Evolutionary conservation across 2,797 vertebrate species (phyloP), one percentile per base, ranked within the genome.

Genomic region (Acipenser oxyrinchus): DNA sequence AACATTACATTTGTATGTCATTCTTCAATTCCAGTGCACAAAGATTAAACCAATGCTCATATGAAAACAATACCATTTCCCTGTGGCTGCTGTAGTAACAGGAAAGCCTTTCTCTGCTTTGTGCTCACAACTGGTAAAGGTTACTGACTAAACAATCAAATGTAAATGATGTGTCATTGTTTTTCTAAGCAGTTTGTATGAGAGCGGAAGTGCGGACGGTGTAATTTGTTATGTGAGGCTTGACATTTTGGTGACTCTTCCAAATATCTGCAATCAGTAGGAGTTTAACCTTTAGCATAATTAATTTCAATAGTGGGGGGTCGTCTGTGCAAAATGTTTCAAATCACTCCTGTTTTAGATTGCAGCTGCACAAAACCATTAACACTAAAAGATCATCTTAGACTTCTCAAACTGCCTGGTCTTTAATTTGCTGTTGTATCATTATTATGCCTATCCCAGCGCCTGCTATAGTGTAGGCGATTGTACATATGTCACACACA

Each of bases 221-320:
- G 10, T 51, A 66, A 57, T 49, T 58, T 65, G 65, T 11, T 52
- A 71, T 10, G 1, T 69, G 59, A 73, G 71, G 69, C 51, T 49
- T 71, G 15, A 67, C 10, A 70, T 64, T 48, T 69, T 11, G 60
- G 52, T 73, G 6, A 8, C 50, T 72, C 51, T 49, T 62, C 9
- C n/a, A 49, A 70, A 64, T 6, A 69, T 68, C 60, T 72, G 61
- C 52, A 67, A 62, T 63, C 4, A 23, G 7, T 6, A 5, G 48
- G 11, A 48, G 63, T 69, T 70, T 60, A 67, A 70, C n/a, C 51
- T 70, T 73, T 64, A 71, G 61, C 48, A 55, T 72, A 72, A 65
- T 69, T 66, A 73, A 68, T 67, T 65, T 66, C 50, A 23, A 68
- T 63, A 48, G 10, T 15, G 67, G 73, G 55, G 15, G 55, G 55